Evolutionary conservation across 1,140 invertebrate genomes (phyloP), one percentile per base, ranked within the genome.

Genomic region (Nymphalis io): DNA sequence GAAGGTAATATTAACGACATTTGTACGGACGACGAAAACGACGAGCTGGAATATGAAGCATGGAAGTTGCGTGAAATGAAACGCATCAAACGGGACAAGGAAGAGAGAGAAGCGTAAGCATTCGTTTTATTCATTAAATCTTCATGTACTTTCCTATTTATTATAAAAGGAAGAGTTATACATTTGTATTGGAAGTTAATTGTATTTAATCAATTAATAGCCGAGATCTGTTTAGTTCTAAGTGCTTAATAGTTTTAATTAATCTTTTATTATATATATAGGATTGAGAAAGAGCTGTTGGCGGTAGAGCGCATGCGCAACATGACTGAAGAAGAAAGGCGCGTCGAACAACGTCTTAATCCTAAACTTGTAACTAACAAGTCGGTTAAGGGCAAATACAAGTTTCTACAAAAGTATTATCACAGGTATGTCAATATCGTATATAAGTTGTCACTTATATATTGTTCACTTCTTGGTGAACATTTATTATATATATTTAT

Each of bases 391-490:
- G 99, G 99, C 64, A 99, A 99, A 93, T 99, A 99, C 93, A 99
- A 99, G 87, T 99, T 99, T 91, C 92, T 99, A 70, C 99, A 99
- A 92, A 99, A 99, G 88, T 99, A 99, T 89, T 99, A 99, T 87
- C 99, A 99, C 93, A 95, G 90, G 90, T 92, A 72, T 38, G 48
- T 57, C 12, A 44, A 48, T n/a, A 44, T 20, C 48, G 27, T 53
- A 10, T 53, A 21, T 21, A 1, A 13, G 0, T 53, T n/a, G 11
- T n/a, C 12, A 44, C 1, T 4, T 15, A 44, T 44, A 3, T 44
- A 3, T 4, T 48, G n/a, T n/a, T n/a, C n/a, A n/a, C n/a, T n/a
- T n/a, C n/a, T n/a, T n/a, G n/a, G n/a, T n/a, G n/a, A n/a, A n/a
- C n/a, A n/a, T n/a, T n/a, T n/a, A n/a, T n/a, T 21, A 33, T 33